Evolutionary conservation across 2,888 invertebrate species (phyloP), one percentile per base, ranked within the genome.

Genomic region (Resseliella maxima): DNA sequence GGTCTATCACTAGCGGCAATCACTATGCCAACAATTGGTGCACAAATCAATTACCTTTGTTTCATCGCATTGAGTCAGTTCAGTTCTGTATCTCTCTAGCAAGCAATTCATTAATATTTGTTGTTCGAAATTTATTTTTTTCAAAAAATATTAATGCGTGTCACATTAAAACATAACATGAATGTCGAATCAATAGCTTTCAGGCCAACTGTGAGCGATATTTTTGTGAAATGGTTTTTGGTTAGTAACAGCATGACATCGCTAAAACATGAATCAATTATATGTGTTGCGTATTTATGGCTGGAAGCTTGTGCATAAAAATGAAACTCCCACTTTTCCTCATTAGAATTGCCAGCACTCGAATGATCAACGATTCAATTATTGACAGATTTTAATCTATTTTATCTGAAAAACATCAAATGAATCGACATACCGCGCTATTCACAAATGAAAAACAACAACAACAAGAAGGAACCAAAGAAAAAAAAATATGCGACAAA

Each of bases 311-410:
- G n/a, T n/a, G 59, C 6, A n/a, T 1, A 50, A 18, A 41, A 41
- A 41, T 41, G 15, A 50, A 6, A 72, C 72, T 72, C 72, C 72
- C n/a, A 72, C 72, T 35, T 72, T 72, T 72, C 15, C 46, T 15
- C 15, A 8, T 31, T 3, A 59, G 10, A 72, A 72, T 2, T 8
- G 31, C 31, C 15, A 31, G 72, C 72, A 27, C 72, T 21, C 31
- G 21, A 50, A 50, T 50, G 50, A 31, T n/a, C 31, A 31, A 12
- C 72, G 27, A 24, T 2, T 31, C 27, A 72, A 72, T 72, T 12
- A 72, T 72, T 72, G 72, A 72, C 72, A 72, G 72, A 72, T 72
- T 72, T 72, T 31, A 72, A 72, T 72, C 72, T 72, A 72, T 72
- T 72, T 72, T 72, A 72, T 72, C 72, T 27, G 12, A 21, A 15